These are phyloP conservation scores for Echinarachnius parma DNA, from an alignment of 53 echinoderm and acorn worm genomes.

Conservation along the genomic window DNA sequence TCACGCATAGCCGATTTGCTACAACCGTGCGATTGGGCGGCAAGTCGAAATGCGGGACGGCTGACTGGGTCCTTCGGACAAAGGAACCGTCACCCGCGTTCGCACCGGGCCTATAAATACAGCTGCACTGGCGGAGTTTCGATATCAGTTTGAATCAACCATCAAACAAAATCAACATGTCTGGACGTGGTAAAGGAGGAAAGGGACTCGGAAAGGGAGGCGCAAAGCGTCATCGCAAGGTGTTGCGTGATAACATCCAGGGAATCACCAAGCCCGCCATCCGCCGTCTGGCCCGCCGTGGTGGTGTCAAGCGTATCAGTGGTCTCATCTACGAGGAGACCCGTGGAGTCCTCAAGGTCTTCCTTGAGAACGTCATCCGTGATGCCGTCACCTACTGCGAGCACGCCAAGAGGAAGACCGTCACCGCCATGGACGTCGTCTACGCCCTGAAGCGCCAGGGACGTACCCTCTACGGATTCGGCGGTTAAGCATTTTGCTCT, in stretches of 20 bases:
- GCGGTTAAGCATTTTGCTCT: too few relatives aligned
- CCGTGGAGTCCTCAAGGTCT: constrained; percentile 93
- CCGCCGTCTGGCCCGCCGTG: constrained; percentile 93
- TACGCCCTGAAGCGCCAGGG: constrained; percentile 96
- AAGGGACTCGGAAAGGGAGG: constrained; percentile 98
- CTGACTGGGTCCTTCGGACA: too few relatives aligned
- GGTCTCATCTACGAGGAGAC: constrained; percentile 98
- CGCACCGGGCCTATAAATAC: too few relatives aligned
- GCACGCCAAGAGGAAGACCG: constrained; percentile 99
- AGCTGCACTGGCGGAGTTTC: too few relatives aligned
- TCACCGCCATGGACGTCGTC: constrained; percentile 99
- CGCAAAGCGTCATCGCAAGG: constrained; percentile 96
- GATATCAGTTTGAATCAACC: too few relatives aligned
- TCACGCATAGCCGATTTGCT: too few relatives aligned
- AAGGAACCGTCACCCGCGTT: too few relatives aligned
- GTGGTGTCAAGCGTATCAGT: constrained; percentile 95
- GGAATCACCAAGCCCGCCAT: constrained; percentile 98
- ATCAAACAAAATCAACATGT: constrained; percentile 84
- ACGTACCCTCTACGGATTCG: constrained; percentile 97
- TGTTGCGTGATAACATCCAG: constrained; percentile 97
- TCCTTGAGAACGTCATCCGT: constrained; percentile 98
- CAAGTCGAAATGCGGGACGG: too few relatives aligned
- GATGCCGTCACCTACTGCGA: constrained; percentile 99
- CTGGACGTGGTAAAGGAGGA: constrained; percentile 97
- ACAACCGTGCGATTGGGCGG: too few relatives aligned